Conservation (phyloP, 2,888 invertebrate genomes). For the Drosophila tanythrix region DNA sequence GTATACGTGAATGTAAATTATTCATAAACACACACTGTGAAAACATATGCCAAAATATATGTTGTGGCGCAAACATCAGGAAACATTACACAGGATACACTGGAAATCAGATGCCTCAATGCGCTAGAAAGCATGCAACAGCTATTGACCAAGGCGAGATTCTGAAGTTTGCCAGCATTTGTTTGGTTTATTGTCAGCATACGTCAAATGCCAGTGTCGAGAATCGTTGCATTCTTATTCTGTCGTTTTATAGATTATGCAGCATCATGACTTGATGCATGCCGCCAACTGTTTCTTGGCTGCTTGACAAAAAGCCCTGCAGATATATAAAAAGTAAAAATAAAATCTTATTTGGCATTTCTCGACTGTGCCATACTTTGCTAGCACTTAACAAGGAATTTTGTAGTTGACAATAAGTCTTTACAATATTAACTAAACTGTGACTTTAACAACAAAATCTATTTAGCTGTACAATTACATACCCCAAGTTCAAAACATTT, state of each 20-base stretch:
- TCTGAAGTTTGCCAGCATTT: conserved; percentile 50
- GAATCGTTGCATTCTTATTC: neutral
- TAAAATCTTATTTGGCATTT: neutral
- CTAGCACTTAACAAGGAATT: neutral
- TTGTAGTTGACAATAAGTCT: neutral
- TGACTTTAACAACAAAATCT: neutral
- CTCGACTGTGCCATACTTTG: neutral
- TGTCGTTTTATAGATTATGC: conserved; percentile 18
- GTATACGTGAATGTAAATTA: conserved; percentile 26
- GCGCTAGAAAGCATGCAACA: conserved; percentile 72
- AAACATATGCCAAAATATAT: conserved; percentile 13
- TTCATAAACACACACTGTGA: conserved; percentile 6
- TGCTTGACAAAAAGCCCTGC: conserved; percentile 15
- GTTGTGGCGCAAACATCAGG: conserved; percentile 20
- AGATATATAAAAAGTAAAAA: neutral
- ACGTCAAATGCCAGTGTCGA: conserved; percentile 41
- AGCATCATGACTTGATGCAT: conserved; percentile 5
- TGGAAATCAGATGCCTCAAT: conserved; percentile 61
- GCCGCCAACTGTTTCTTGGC: conserved; percentile 14
- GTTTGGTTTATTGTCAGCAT: conserved; percentile 47
- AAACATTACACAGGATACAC: conserved; percentile 44
- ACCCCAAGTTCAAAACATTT: too few species aligned
- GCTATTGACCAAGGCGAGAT: conserved; percentile 52
- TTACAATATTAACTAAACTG: neutral
- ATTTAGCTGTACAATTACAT: neutral